phyloP scores from a whole-genome alignment of 1,140 invertebrate species.

The Yoshiicerus persimilis region DNA sequence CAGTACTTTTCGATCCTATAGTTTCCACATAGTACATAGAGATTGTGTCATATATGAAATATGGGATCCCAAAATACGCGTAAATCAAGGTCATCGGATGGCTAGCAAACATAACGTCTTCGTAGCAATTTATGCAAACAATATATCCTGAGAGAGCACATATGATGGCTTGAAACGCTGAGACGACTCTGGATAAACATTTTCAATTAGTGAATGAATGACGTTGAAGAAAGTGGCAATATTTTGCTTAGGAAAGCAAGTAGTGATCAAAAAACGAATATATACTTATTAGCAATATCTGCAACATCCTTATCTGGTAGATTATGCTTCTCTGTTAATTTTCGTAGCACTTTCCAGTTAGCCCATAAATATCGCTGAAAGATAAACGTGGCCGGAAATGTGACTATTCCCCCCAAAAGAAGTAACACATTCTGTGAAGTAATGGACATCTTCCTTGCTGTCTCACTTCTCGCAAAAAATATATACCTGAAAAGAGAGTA shows the following conservation, averaged over 20 bases:
- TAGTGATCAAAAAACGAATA: not conserved
- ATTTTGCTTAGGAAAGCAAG: not conserved
- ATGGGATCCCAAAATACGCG: slow-evolving; percentile 73
- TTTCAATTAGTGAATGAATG: not conserved
- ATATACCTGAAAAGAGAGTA: no score
- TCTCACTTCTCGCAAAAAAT: no score
- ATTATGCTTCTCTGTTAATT: slow-evolving; percentile 62
- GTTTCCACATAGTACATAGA: slow-evolving; percentile 52
- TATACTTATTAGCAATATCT: slow-evolving; percentile 72
- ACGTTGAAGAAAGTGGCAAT: not conserved
- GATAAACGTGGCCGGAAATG: slow-evolving; percentile 37
- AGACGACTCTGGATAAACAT: slow-evolving; percentile 63
- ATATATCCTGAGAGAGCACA: slow-evolving; percentile 65
- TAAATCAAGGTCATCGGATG: slow-evolving; percentile 72
- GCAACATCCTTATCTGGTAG: slow-evolving; percentile 64
- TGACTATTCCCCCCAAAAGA: slow-evolving; percentile 30
- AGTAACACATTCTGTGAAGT: not conserved
- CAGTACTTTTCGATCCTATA: slow-evolving; percentile 26
- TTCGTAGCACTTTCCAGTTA: slow-evolving; percentile 59
- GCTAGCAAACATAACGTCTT: slow-evolving; percentile 64
- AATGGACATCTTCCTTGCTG: not conserved
- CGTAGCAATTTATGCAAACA: slow-evolving; percentile 64
- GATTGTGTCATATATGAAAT: slow-evolving; percentile 61
- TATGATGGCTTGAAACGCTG: slow-evolving; percentile 66
- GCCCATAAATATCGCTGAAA: slow-evolving; percentile 34